phyloP scores from a whole-genome alignment of 2,888 invertebrate genomes.

The Ischnus inquisitorius region DNA sequence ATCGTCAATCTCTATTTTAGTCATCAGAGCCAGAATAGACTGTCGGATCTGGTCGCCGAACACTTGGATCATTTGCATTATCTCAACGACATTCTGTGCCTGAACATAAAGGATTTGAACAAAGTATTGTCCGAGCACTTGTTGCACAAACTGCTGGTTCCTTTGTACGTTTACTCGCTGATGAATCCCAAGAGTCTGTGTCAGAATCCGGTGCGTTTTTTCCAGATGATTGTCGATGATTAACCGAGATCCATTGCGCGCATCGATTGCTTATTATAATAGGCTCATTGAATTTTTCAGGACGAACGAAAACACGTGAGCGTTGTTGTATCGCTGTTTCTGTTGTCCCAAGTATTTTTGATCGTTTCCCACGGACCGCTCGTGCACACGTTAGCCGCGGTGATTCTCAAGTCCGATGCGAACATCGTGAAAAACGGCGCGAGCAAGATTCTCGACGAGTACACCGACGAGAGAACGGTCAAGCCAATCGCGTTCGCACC shows the following conservation, averaged over 20 bases:
- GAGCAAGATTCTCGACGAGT: constrained; percentile 89
- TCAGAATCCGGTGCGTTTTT: constrained; percentile 83
- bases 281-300: constrained; percentile 65
- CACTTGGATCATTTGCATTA: constrained; percentile 99
- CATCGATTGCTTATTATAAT: background rate
- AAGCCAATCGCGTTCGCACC: constrained; percentile 89
- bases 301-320: constrained; percentile 87
- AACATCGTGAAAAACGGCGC: constrained; percentile 90
- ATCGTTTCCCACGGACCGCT: constrained; percentile 96
- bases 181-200: constrained; percentile 85
- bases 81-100: constrained; percentile 97
- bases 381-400: constrained; percentile 95
- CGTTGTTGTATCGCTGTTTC: constrained; percentile 95
- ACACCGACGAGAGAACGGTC: constrained; percentile 85
- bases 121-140: constrained; percentile 97
- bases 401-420: constrained; percentile 94
- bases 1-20: constrained; percentile 87
- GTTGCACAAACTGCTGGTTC: constrained; percentile 96
- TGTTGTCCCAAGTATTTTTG: constrained; percentile 97
- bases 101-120: constrained; percentile 96
- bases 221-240: background rate
- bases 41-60: constrained; percentile 98
- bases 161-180: constrained; percentile 97
- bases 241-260: background rate
- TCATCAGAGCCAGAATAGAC: constrained; percentile 95